Conservation (phyloP, 1,140 invertebrate genomes). For the Musca vetustissima region DNA sequence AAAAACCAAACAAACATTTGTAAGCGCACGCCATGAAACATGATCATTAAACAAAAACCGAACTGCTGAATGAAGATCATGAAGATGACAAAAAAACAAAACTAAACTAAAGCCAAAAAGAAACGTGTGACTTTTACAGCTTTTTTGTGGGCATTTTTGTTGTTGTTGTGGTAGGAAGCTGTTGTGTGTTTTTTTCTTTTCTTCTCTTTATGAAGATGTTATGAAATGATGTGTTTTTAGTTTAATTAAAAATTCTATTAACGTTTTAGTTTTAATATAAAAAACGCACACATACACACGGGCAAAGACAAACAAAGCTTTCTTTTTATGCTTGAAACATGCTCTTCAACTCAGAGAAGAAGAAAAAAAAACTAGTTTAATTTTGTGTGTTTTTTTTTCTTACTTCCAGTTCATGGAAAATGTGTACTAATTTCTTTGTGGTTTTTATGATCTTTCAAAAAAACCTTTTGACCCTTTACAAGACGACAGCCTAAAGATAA, state of each 20-base stretch:
- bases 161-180: background rate
- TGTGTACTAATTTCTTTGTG: too few species aligned
- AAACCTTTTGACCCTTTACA: too few species aligned
- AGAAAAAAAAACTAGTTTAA: too few species aligned
- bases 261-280: background rate
- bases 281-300: too few species aligned
- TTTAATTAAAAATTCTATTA: conserved; percentile 20
- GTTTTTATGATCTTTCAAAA: too few species aligned
- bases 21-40: conserved; percentile 10
- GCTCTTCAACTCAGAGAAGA: too few species aligned
- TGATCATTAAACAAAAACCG: background rate
- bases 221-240: background rate
- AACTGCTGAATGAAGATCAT: too few species aligned
- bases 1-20: background rate
- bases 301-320: too few species aligned
- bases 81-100: background rate
- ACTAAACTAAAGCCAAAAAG: background rate
- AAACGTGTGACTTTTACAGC: conserved; percentile 8
- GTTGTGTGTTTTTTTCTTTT: background rate
- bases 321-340: too few species aligned
- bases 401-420: too few species aligned
- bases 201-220: background rate
- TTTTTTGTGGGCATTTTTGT: background rate
- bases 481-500: too few species aligned
- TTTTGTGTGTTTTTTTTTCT: too few species aligned